phyloP scores from a whole-genome alignment of 2,797 vertebrate genomes.

The Lateolabrax maculatus region DNA sequence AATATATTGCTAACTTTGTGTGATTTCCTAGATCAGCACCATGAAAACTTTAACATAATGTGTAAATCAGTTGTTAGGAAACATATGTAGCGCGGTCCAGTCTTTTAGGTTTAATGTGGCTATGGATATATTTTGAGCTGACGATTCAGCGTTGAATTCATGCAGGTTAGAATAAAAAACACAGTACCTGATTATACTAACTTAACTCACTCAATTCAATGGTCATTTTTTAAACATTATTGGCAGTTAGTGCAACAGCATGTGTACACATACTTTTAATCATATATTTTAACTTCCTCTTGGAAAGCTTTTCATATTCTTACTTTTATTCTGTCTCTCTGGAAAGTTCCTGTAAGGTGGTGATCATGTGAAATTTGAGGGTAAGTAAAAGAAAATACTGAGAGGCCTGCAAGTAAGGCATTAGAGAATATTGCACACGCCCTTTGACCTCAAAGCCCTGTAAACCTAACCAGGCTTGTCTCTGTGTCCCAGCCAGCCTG shows the following conservation, averaged over 20 bases:
- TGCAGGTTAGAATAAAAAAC: not conserved
- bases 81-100: too few relatives aligned
- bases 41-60: not conserved
- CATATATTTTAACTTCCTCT: not conserved
- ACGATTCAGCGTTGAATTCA: not conserved
- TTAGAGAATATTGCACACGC: constrained; percentile 32
- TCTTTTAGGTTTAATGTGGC: too few relatives aligned
- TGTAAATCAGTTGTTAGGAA: not conserved
- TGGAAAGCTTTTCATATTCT: not conserved
- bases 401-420: constrained; percentile 15
- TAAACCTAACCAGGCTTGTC: constrained; percentile 42
- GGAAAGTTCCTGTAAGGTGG: not conserved
- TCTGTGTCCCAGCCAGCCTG: constrained; percentile 11
- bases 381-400: constrained; percentile 3
- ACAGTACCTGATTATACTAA: not conserved
- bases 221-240: too few relatives aligned
- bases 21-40: not conserved
- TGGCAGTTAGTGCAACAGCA: too few relatives aligned
- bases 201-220: not conserved
- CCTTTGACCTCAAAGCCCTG: constrained; percentile 38
- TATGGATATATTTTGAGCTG: not conserved
- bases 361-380: constrained; percentile 26
- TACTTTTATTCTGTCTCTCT: not conserved
- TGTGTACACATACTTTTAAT: not conserved
- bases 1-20: not conserved